Evolutionary conservation across 2,113 vertebrate genomes (phyloP), one percentile per base, ranked within the genome.

Genomic region (Pterophyllum scalare): DNA sequence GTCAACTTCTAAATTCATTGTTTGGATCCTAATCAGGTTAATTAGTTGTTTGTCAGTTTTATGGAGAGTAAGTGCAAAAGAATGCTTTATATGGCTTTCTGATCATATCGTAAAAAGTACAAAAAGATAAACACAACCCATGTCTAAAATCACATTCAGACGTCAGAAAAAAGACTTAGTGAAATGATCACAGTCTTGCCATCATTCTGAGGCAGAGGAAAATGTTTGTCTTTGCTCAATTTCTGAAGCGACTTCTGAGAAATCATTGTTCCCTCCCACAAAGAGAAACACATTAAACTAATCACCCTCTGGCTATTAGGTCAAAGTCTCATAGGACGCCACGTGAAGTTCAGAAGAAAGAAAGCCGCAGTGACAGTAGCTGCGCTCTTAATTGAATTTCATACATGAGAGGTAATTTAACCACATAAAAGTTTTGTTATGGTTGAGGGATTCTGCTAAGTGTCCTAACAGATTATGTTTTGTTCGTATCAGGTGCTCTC

Each of bases 31-130:
- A 80, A 93, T 90, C 62, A 75, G 83, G 89, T 81, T 75, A 65
- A 89, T 93, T 92, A 93, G 92, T 92, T 92, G 91, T 90, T 83
- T 92, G 87, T 89, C 77, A 77, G 40, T 91, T 90, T 77, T 33
- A 82, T 79, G 35, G 76, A 65, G 56, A 14, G n/a, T 59, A 54
- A 77, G 82, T 61, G 4, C 43, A 35, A 72, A 80, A 81, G 49
- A 38, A n/a, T 22, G 35, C 33, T 0, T 33, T 33, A 9, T 0
- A 46, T 7, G 9, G 46, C 6, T 54, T 59, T 24, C 24, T 35
- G 4, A 40, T 58, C 52, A 6, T 65, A 31, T 56, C 22, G n/a
- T 61, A 40, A 81, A 65, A 78, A 60, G 38, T 76, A 22, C n/a
- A 59, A 26, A 38, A 24, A 38, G 19, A 75, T 46, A 54, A 72